Evolutionary conservation across 2,888 invertebrate genomes (phyloP), one percentile per base, ranked within the genome.

Genomic region (Dasypolia templi): DNA sequence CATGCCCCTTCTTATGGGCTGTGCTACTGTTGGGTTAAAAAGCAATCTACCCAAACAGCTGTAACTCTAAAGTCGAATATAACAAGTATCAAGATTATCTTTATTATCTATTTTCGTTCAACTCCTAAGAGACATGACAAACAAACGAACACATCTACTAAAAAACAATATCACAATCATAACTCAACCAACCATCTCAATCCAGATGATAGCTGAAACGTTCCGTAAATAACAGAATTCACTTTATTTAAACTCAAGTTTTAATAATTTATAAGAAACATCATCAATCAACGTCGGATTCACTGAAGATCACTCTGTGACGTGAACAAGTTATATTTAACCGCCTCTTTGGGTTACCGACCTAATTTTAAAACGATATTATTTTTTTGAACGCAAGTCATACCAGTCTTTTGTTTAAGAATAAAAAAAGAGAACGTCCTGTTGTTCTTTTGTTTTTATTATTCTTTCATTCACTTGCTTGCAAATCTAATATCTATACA

Each of bases 261-360:
- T 84, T 68, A 84, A 86, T 86, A 79, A 86, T 84, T 81, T 79
- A 82, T 82, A 68, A 66, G 59, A 72, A 81, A 77, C 72, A 67
- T 82, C 71, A 91, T 91, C 89, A 86, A 91, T 91, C 91, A 91
- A 82, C 74, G 89, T 86, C 89, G 46, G 26, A 62, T 72, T 76
- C 79, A 75, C 83, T 87, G 71, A 75, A 79, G 77, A 77, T 72
- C 71, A 71, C 69, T 75, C 75, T 75, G 76, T 80, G 84, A 85
- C 86, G 75, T 69, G 51, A 71, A 80, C 82, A 79, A 86, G 87
- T 75, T 86, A 82, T 76, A 87, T 89, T 87, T 89, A 80, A 83
- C 75, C 77, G 51, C 65, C 71, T 76, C 71, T 79, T 81, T 77
- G 35, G 56, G 62, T 72, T 70, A 72, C 49, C 65, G 66, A 72